Percentiles rank a stretch among this genome's conserved stretches.
Conservation (phyloP, 2,888 invertebrate genomes). For the Halocaridina rubra region DNA sequence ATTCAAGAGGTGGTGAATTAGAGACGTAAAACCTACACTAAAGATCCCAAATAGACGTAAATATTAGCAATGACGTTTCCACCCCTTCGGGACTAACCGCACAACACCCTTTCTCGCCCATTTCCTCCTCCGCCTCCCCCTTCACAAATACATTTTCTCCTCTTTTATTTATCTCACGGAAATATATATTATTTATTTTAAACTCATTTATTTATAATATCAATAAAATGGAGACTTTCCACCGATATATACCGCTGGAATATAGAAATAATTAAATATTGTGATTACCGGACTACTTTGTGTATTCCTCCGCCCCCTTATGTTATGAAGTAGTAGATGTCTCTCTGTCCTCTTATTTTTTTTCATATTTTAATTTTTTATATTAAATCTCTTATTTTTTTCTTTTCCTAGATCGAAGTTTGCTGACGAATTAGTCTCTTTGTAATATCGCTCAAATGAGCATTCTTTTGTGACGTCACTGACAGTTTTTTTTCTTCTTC, state of each 20-base stretch:
- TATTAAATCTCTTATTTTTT: too few species aligned
- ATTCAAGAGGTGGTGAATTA: constrained; percentile 10
- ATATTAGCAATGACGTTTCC: constrained; percentile 55
- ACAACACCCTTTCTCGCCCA: constrained; percentile 30
- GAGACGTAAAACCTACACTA: constrained; percentile 25
- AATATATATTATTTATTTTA: background rate
- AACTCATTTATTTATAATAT: background rate
- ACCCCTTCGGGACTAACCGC: constrained; percentile 33
- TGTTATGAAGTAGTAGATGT: constrained; percentile 16
- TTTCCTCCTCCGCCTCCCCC: constrained; percentile 31
- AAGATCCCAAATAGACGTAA: constrained; percentile 31
- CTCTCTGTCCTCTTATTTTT: background rate
- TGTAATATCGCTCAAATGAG: background rate
- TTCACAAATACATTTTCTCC: constrained; percentile 18
- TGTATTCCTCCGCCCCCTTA: background rate
- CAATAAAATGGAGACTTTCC: background rate
- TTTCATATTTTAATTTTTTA: too few species aligned
- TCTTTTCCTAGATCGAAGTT: too few species aligned
- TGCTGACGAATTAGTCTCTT: background rate
- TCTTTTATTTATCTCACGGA: background rate
- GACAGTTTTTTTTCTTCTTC: too few species aligned
- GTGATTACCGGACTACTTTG: constrained; percentile 6
- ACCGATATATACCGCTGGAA: background rate
- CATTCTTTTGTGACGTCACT: background rate
- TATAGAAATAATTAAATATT: background rate